Evolutionary conservation across 23 tunicate species (phyloP).

Genomic region (Ciona savignyi): DNA sequence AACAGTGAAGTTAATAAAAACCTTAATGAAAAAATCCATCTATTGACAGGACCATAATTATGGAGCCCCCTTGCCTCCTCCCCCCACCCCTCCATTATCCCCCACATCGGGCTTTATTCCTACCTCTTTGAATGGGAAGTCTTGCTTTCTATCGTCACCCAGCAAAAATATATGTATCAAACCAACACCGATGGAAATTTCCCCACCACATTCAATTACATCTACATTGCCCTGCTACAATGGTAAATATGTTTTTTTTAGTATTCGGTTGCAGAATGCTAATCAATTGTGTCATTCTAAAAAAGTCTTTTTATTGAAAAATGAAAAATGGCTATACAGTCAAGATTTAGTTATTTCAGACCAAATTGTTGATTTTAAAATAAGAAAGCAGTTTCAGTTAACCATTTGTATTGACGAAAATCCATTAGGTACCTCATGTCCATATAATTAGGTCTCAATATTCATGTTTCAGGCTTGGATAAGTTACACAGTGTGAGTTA

Average conservation of each 20-base stretch:
- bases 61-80: constrained; percentile 36
- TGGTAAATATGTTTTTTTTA: background rate
- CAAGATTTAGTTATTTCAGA: too few relatives aligned
- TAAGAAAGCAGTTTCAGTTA: too few relatives aligned
- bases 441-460: too few relatives aligned
- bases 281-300: too few relatives aligned
- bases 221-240: constrained; percentile 8
- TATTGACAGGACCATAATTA: constrained; percentile 15
- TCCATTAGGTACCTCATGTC: too few relatives aligned
- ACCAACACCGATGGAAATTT: background rate
- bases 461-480: background rate
- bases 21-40: background rate
- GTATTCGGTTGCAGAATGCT: background rate
- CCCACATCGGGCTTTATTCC: background rate
- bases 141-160: constrained; percentile 12
- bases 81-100: constrained; percentile 8
- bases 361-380: too few relatives aligned
- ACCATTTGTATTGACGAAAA: too few relatives aligned
- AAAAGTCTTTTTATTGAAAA: too few relatives aligned
- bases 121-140: background rate
- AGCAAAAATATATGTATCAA: constrained; percentile 25
- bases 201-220: constrained; percentile 3
- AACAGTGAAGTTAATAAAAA: background rate
- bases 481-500: background rate
- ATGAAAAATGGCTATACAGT: too few relatives aligned